These are phyloP conservation scores for Lepisosteus osseus DNA, from an alignment of 2,113 vertebrate species.

Conservation along the genomic window DNA sequence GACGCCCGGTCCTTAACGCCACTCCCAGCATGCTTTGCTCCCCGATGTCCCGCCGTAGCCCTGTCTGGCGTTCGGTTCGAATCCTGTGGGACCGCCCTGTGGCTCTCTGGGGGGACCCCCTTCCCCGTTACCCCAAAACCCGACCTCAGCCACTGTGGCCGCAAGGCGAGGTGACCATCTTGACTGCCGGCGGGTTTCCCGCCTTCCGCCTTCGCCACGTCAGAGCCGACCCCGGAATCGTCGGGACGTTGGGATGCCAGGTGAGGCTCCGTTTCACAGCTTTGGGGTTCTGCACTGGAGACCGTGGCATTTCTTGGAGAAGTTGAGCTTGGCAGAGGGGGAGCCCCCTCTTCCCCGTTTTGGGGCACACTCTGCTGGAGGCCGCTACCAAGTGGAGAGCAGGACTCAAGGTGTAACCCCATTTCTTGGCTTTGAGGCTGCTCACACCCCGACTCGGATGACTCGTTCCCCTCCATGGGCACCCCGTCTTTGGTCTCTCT, in stretches of 20 bases:
- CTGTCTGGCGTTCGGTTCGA: too few species aligned
- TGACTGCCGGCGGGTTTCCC: too few species aligned
- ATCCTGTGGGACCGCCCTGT: slow-evolving; percentile 41
- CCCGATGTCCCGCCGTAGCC: slow-evolving; percentile 15
- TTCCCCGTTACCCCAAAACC: slow-evolving; percentile 57
- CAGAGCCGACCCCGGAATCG: too few species aligned
- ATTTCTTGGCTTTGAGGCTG: too few species aligned
- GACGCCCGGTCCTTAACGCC: slow-evolving; percentile 54
- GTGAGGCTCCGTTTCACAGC: too few species aligned
- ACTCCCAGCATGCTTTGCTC: slow-evolving; percentile 42
- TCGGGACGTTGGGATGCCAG: too few species aligned
- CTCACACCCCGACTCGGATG: too few species aligned
- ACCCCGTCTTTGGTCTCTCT: too few species aligned
- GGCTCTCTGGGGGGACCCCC: slow-evolving; percentile 42
- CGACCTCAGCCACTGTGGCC: slow-evolving; percentile 70
- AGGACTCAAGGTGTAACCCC: too few species aligned
- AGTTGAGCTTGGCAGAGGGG: slow-evolving; percentile 7
- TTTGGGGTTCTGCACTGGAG: not conserved
- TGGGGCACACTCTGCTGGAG: not conserved
- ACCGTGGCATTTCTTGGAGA: slow-evolving; percentile 8
- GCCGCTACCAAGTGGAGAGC: not conserved
- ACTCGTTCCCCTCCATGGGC: too few species aligned
- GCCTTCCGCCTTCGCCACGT: too few species aligned
- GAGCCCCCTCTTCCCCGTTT: slow-evolving; percentile 9
- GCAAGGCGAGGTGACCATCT: too few species aligned